These are phyloP conservation scores for Hypotaenidia philippensis DNA, from an alignment of 2,797 vertebrate species.

Conservation along the genomic window DNA sequence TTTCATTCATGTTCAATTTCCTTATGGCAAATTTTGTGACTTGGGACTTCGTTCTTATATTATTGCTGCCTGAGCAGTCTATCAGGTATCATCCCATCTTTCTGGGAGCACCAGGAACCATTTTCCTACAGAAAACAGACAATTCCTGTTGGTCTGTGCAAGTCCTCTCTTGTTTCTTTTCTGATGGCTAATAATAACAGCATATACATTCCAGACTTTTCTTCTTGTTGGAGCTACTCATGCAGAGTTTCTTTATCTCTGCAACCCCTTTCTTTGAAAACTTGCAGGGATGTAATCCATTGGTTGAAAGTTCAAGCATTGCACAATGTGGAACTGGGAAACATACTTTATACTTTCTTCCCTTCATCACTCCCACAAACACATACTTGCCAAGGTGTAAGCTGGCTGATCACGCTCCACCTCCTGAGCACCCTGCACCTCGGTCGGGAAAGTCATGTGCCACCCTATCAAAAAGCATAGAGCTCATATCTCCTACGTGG, in stretches of 20 bases:
- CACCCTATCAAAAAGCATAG: not conserved
- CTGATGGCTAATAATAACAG: not conserved
- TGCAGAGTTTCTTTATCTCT: not conserved
- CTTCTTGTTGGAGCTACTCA: not conserved
- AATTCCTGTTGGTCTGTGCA: not conserved
- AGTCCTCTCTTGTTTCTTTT: not conserved
- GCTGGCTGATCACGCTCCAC: not conserved
- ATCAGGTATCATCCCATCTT: not conserved
- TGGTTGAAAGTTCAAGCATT: not conserved
- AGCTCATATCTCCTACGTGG: rapidly evolving
- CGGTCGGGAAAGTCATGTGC: not conserved
- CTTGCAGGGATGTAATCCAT: not conserved
- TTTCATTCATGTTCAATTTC: not conserved
- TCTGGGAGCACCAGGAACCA: not conserved
- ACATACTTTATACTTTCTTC: not conserved
- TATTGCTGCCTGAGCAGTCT: not conserved
- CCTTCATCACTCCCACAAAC: not conserved
- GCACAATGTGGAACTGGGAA: not conserved
- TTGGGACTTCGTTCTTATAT: not conserved
- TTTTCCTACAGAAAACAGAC: not conserved
- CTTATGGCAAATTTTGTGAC: not conserved
- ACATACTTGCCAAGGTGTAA: not conserved
- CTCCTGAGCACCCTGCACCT: not conserved
- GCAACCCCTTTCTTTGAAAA: not conserved
- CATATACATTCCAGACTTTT: not conserved